Evolutionary conservation across 2,113 vertebrate species (phyloP).

Genomic region (Nycticryphes semicollaris): DNA sequence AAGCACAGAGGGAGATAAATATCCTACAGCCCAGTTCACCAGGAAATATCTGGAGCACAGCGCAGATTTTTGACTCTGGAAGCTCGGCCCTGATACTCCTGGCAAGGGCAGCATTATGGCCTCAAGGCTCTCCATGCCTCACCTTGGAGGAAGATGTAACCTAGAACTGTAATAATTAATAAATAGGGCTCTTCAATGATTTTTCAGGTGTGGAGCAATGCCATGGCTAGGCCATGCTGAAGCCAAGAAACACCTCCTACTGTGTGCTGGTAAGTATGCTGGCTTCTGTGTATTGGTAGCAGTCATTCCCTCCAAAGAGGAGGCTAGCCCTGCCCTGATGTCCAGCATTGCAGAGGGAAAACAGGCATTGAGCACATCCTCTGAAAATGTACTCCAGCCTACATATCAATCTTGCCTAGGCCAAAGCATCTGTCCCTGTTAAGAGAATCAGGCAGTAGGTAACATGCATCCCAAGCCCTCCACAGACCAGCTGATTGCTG

Average conservation of each 20-base stretch:
- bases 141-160: not conserved
- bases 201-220: not conserved
- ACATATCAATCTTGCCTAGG: not conserved
- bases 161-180: not conserved
- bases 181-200: not conserved
- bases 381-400: not conserved
- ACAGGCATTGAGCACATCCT: not conserved
- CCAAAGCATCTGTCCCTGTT: not conserved
- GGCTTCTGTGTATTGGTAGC: not conserved
- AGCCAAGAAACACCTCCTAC: not conserved
- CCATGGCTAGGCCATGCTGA: not conserved
- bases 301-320: not conserved
- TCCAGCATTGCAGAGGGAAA: not conserved
- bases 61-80: not conserved
- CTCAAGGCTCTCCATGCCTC: not conserved
- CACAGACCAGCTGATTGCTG: not conserved
- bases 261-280: not conserved
- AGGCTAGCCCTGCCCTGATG: not conserved
- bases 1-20: not conserved
- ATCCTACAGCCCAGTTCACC: not conserved
- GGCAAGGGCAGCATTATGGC: not conserved
- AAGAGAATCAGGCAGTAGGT: not conserved
- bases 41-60: not conserved
- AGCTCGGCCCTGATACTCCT: not conserved
- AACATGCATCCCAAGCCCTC: not conserved